These are phyloP conservation scores for Electrophaes corylata DNA, from an alignment of 2,888 invertebrate species.

Conservation along the genomic window DNA sequence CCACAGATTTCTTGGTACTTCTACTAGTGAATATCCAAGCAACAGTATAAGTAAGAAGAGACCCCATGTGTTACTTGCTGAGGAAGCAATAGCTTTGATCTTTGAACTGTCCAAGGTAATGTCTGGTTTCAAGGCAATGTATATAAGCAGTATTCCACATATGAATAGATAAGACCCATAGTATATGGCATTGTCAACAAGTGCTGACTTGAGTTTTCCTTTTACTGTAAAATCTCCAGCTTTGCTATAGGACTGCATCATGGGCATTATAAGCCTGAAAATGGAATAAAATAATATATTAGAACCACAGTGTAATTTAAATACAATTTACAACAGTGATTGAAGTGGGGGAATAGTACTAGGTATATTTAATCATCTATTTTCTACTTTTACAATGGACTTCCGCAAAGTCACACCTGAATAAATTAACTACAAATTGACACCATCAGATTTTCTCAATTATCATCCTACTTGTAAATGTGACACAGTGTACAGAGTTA, in stretches of 20 bases:
- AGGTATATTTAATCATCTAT: no score
- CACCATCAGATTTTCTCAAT: no score
- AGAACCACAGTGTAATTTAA: background rate
- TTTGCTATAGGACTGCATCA: slow-evolving; percentile 99
- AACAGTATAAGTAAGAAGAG: slow-evolving; percentile 96
- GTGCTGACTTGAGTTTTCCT: slow-evolving; percentile 96
- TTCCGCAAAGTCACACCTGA: no score
- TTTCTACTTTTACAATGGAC: no score
- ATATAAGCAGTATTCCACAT: slow-evolving; percentile 96
- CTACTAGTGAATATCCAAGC: slow-evolving; percentile 97
- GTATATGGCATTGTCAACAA: slow-evolving; percentile 98
- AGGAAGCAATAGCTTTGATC: slow-evolving; percentile 97
- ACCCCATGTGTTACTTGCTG: slow-evolving; percentile 99
- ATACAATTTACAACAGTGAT: background rate
- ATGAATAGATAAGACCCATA: slow-evolving; percentile 98
- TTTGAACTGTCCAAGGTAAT: slow-evolving; percentile 95
- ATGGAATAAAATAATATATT: background rate
- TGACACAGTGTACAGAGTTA: no score
- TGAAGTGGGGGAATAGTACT: no score
- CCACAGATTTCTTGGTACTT: slow-evolving; percentile 97
- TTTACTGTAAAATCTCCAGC: slow-evolving; percentile 98
- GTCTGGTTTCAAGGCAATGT: slow-evolving; percentile 96
- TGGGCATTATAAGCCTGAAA: slow-evolving; percentile 94
- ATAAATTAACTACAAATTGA: no score
- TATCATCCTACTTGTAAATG: no score